Percentiles rank a stretch among this genome's conserved stretches.
Conservation (phyloP, 2,113 vertebrate species). For the Cyprinodon brontotheroides region DNA sequence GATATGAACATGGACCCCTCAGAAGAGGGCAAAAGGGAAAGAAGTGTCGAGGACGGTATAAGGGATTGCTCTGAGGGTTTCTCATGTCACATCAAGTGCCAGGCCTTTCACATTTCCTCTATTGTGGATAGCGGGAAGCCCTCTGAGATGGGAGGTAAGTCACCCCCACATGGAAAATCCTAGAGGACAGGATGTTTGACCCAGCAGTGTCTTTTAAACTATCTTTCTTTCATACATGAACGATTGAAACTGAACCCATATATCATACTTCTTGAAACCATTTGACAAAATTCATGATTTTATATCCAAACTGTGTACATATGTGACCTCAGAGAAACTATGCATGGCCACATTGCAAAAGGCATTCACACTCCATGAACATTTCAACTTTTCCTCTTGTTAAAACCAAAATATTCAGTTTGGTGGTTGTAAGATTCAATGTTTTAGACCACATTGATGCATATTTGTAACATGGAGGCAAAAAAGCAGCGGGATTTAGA, state of each 20-base stretch:
- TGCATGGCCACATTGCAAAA: neutral
- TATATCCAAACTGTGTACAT: slow-evolving; percentile 2
- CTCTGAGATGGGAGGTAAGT: slow-evolving; percentile 44
- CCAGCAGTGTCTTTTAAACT: slow-evolving; percentile 28
- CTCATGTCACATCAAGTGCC: slow-evolving; percentile 61
- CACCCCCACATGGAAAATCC: slow-evolving; percentile 17
- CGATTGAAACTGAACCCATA: slow-evolving; percentile 13
- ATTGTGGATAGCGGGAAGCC: slow-evolving; percentile 45
- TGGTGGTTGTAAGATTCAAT: neutral
- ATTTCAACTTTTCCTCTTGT: neutral
- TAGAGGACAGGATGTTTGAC: slow-evolving; percentile 44
- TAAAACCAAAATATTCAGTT: slow-evolving; percentile 5
- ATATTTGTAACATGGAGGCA: neutral
- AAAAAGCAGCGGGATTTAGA: neutral
- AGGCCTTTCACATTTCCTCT: slow-evolving; percentile 53
- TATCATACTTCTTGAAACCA: neutral
- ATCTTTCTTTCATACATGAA: slow-evolving; percentile 27
- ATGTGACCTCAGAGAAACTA: slow-evolving; percentile 1
- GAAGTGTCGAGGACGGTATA: slow-evolving; percentile 54
- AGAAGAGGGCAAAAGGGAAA: slow-evolving; percentile 55
- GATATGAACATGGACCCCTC: slow-evolving; percentile 54
- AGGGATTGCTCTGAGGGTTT: slow-evolving; percentile 56
- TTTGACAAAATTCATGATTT: slow-evolving; percentile 11
- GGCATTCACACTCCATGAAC: no score
- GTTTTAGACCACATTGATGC: neutral